Evolutionary conservation across 1,140 invertebrate species (phyloP), one percentile per base, ranked within the genome.

Genomic region (Hypsibius dujardini): DNA sequence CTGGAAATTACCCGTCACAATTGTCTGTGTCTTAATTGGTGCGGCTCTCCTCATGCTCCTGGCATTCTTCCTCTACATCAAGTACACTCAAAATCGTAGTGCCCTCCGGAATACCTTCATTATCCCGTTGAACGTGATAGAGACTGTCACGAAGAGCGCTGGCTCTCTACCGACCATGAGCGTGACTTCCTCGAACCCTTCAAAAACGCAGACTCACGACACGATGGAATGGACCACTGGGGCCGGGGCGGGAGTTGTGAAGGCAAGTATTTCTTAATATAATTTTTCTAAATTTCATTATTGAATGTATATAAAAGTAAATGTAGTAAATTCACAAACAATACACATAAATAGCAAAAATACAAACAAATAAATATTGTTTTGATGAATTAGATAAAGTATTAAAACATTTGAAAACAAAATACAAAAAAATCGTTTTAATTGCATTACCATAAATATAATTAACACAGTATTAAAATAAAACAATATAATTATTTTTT

Each of bases 1-100:
- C n/a, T 76, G 76, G 76, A 59, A 70, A 15, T 14, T 73, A 15
- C 69, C 75, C 1, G 70, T 75, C 15, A 1, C 74, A 46, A 2
- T 69, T 1, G 14, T 73, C 1, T 12, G 73, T 1, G 62, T 74
- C 2, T 12, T 72, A 7, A n/a, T 56, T n/a, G n/a, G 7, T 7
- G 50, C 50, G 7, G n/a, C n/a, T 56, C 7, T 7, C 50, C n/a
- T 56, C 7, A 56, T 56, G 7, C 7, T 56, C n/a, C n/a, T 56
- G 7, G 7, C 50, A 7, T 7, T 56, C 7, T 56, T 7, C 7
- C 7, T 7, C n/a, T 56, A 7, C n/a, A n/a, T n/a, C 7, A 7
- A 56, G 50, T 56, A 56, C n/a, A 7, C 7, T 7, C 7, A 56
- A n/a, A 7, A 56, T 56, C 7, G n/a, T 7, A 56, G 50, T 56